Percentiles rank a stretch among this genome's conserved stretches.
Evolutionary conservation across 2,888 invertebrate species (phyloP).

Genomic region (Scaeva pyrastri): DNA sequence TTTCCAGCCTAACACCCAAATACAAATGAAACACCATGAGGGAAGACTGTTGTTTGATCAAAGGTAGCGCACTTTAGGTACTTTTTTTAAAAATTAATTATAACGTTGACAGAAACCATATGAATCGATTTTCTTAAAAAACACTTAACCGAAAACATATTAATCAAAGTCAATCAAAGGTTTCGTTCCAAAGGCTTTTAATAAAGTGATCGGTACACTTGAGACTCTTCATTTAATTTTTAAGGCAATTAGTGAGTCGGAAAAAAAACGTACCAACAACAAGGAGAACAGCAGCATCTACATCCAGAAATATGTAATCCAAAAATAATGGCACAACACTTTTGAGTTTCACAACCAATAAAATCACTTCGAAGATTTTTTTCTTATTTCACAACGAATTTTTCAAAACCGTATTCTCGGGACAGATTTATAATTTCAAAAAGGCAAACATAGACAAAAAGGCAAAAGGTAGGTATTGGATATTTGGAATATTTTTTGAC

Average conservation of each 20-base stretch:
- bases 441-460: not conserved
- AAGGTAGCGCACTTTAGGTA: not conserved
- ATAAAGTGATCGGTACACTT: not conserved
- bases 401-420: not conserved
- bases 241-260: not conserved
- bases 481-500: slow-evolving; percentile 13
- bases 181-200: not conserved
- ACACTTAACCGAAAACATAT: slow-evolving; percentile 17
- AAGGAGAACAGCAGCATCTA: slow-evolving; percentile 42
- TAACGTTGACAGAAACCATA: slow-evolving; percentile 2
- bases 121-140: not conserved
- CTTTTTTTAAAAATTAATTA: not conserved
- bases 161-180: not conserved
- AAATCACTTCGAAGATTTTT: not conserved
- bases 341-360: slow-evolving; percentile 41
- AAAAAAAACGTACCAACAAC: slow-evolving; percentile 50
- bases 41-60: too few relatives aligned
- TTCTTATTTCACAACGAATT: slow-evolving; percentile 10
- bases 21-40: not conserved
- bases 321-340: slow-evolving; percentile 54
- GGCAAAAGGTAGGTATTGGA: slow-evolving; percentile 2
- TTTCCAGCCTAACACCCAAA: not conserved
- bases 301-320: slow-evolving; percentile 54
- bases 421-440: not conserved
- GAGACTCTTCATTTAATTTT: not conserved